Conservation (phyloP, 2,888 invertebrate genomes). For the Cantharis rustica region DNA sequence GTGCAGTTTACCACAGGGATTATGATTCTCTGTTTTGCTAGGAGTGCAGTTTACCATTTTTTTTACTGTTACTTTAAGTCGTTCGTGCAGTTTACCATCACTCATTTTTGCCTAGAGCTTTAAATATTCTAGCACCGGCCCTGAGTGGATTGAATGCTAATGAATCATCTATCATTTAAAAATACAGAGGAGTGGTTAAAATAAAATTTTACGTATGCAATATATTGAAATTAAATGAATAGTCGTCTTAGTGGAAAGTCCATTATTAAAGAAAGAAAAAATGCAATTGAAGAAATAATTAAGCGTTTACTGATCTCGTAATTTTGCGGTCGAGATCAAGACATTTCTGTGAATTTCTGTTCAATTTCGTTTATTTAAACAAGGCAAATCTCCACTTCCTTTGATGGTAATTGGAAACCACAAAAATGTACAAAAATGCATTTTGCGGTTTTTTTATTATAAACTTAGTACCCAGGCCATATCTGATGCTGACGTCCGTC, state of each 20-base stretch:
- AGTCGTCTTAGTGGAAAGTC: too few relatives aligned
- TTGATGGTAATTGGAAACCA: neutral
- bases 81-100: too few relatives aligned
- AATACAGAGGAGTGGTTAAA: neutral
- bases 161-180: neutral
- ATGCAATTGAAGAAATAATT: too few relatives aligned
- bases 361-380: too few relatives aligned
- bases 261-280: neutral
- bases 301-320: neutral
- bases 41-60: too few relatives aligned
- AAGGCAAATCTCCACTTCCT: neutral
- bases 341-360: neutral
- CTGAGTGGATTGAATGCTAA: neutral
- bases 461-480: neutral
- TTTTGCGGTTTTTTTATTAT: neutral
- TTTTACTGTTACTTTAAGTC: too few relatives aligned
- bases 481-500: neutral
- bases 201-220: too few relatives aligned
- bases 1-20: too few relatives aligned
- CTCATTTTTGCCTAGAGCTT: too few relatives aligned
- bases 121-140: too few relatives aligned
- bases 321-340: neutral
- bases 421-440: neutral
- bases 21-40: too few relatives aligned
- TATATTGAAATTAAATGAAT: too few relatives aligned